phyloP scores from a whole-genome alignment of 2,888 invertebrate genomes.

The Diplolepis rosae region DNA sequence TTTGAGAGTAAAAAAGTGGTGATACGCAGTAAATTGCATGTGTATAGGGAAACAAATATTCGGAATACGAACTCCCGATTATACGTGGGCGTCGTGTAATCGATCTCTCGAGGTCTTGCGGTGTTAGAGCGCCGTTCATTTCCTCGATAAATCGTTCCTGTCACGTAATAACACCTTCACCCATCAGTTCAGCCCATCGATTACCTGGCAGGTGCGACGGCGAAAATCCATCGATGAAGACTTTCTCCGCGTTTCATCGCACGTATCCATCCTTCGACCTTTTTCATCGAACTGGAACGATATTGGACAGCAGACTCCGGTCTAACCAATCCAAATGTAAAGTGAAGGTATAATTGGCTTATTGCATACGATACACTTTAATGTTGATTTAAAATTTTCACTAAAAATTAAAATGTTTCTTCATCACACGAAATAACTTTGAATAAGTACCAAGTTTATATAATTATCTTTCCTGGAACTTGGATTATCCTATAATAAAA shows the following conservation, averaged over 20 bases:
- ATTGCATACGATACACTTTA: slow-evolving; percentile 1
- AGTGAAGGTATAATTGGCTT: slow-evolving; percentile 23
- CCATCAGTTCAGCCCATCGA: slow-evolving; percentile 39
- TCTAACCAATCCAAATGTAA: slow-evolving; percentile 21
- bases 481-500: too few species aligned
- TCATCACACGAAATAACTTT: too few species aligned
- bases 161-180: slow-evolving; percentile 49
- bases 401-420: too few species aligned
- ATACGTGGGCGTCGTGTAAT: slow-evolving; percentile 47
- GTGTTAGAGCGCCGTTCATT: slow-evolving; percentile 40
- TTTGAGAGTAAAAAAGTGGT: neutral
- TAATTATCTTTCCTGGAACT: too few species aligned
- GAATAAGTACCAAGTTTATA: too few species aligned
- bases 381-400: too few species aligned
- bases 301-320: neutral
- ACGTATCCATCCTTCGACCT: neutral
- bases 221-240: slow-evolving; percentile 19
- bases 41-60: slow-evolving; percentile 11
- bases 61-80: slow-evolving; percentile 45
- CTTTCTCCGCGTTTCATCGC: slow-evolving; percentile 29
- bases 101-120: slow-evolving; percentile 33
- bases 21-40: slow-evolving; percentile 1
- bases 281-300: slow-evolving; percentile 18
- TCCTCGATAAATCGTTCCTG: slow-evolving; percentile 49
- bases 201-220: slow-evolving; percentile 43